A percentile compares a stretch with the other conserved stretches of the same genome.
Conservation (phyloP, 2,113 vertebrate species). For the Austrofundulus limnaeus region DNA sequence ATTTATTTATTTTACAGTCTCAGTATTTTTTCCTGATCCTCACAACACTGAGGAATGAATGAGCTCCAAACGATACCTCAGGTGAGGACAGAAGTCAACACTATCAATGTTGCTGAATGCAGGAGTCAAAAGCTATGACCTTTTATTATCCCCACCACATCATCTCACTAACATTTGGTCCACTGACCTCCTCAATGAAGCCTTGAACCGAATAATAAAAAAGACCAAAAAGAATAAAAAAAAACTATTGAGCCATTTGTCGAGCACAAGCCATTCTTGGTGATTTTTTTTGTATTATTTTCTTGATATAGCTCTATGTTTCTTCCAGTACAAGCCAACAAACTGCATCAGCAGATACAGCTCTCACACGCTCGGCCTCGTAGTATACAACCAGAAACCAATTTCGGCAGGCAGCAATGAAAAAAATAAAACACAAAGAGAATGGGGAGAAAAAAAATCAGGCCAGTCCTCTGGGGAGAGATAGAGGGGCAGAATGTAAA, state of each 20-base stretch:
- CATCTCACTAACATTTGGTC: constrained; percentile 38
- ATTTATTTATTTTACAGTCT: constrained; percentile 6
- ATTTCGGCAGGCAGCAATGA: constrained; percentile 70
- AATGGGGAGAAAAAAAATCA: constrained; percentile 57
- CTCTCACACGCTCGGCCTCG: constrained; percentile 50
- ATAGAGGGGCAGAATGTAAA: constrained; percentile 76
- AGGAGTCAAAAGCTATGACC: constrained; percentile 49
- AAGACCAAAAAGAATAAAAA: constrained; percentile 9
- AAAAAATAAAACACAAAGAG: constrained; percentile 42
- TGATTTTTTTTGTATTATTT: constrained; percentile 39
- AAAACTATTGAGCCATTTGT: constrained; percentile 50
- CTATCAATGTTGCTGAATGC: constrained; percentile 34
- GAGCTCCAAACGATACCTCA: constrained; percentile 29
- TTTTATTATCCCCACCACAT: constrained; percentile 50
- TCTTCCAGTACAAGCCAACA: constrained; percentile 46
- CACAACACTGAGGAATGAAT: constrained; percentile 12
- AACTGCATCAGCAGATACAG: constrained; percentile 68
- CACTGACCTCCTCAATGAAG: constrained; percentile 11
- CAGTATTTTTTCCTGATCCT: constrained; percentile 35
- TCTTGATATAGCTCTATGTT: constrained; percentile 44
- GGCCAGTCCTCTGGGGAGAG: constrained; percentile 74
- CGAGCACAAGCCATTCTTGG: constrained; percentile 37
- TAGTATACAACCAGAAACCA: constrained; percentile 72
- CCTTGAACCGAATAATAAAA: constrained; percentile 34
- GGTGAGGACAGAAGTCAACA: constrained; percentile 48